A percentile compares a stretch with the other conserved stretches of the same genome.
These are phyloP conservation scores for Augochlorella aurata DNA, from an alignment of 2,888 invertebrate species.

Conservation along the genomic window DNA sequence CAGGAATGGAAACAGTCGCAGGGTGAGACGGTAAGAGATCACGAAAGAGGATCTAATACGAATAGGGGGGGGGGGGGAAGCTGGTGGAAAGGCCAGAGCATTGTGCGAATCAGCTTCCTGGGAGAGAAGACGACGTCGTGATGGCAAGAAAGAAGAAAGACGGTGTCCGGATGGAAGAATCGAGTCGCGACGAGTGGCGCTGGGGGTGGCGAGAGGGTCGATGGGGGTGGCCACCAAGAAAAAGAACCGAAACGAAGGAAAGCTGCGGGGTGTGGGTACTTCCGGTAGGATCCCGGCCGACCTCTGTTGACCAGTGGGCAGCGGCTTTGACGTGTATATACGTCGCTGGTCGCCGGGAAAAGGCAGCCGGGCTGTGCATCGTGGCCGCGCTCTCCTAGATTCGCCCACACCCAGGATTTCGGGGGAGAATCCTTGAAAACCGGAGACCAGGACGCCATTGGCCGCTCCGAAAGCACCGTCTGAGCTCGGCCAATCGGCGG, in stretches of 20 bases:
- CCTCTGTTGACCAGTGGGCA: slow-evolving; percentile 67
- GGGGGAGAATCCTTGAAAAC: slow-evolving; percentile 77
- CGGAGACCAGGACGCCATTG: slow-evolving; percentile 80
- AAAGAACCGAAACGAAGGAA: slow-evolving; percentile 46
- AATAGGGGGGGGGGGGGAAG: neutral
- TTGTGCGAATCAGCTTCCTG: slow-evolving; percentile 62
- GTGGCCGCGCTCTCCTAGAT: slow-evolving; percentile 34
- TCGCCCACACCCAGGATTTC: slow-evolving; percentile 64
- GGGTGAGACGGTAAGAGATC: neutral
- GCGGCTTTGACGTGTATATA: slow-evolving; percentile 66
- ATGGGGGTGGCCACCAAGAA: slow-evolving; percentile 30
- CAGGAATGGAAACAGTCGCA: too few relatives aligned
- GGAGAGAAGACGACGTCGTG: slow-evolving; percentile 10
- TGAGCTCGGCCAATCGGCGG: slow-evolving; percentile 77
- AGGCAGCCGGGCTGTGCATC: slow-evolving; percentile 7
- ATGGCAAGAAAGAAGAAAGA: slow-evolving; percentile 49
- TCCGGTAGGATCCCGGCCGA: neutral
- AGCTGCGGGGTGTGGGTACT: neutral
- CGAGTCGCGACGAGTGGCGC: slow-evolving; percentile 17
- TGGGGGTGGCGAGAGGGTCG: neutral
- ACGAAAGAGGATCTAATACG: slow-evolving; percentile 4
- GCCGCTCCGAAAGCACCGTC: slow-evolving; percentile 66
- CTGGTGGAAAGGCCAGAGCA: slow-evolving; percentile 42
- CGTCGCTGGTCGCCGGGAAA: slow-evolving; percentile 33
- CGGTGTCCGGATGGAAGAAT: slow-evolving; percentile 40